A percentile compares a stretch with the other conserved stretches of the same genome.
phyloP scores from a whole-genome alignment of 2,888 invertebrate genomes.

The Dinocampus coccinellae region DNA sequence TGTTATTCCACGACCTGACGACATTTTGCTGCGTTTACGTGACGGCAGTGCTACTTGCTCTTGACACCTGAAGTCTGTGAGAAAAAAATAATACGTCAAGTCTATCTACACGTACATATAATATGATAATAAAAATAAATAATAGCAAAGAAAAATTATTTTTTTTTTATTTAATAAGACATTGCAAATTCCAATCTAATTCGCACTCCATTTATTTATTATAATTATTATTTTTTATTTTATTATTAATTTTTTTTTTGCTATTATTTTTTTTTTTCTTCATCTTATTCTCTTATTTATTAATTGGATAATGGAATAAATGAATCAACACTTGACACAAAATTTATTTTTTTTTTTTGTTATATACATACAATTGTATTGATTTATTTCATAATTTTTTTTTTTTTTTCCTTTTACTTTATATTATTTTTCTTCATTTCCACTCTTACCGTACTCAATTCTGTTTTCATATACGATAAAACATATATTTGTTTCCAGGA shows the following conservation, averaged over 20 bases:
- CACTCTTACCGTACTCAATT: slow-evolving; percentile 7
- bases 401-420: not conserved
- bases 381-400: not conserved
- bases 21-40: slow-evolving; percentile 23
- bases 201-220: not conserved
- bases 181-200: not conserved
- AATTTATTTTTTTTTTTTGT: not conserved
- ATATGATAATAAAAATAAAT: not conserved
- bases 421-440: not conserved
- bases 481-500: not conserved
- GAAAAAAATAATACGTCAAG: too few species aligned
- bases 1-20: slow-evolving; percentile 37
- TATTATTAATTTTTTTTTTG: too few species aligned
- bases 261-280: not conserved
- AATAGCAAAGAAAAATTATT: not conserved
- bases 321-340: not conserved
- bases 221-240: not conserved
- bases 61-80: slow-evolving; percentile 23
- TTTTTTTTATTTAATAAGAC: not conserved
- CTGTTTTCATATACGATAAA: slow-evolving; percentile 7
- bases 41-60: slow-evolving; percentile 17
- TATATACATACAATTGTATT: not conserved
- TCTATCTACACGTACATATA: too few species aligned
- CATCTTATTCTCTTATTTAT: not conserved
- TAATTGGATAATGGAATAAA: not conserved